phyloP scores from a whole-genome alignment of 2,797 vertebrate species.

The Emydoidea blandingii region DNA sequence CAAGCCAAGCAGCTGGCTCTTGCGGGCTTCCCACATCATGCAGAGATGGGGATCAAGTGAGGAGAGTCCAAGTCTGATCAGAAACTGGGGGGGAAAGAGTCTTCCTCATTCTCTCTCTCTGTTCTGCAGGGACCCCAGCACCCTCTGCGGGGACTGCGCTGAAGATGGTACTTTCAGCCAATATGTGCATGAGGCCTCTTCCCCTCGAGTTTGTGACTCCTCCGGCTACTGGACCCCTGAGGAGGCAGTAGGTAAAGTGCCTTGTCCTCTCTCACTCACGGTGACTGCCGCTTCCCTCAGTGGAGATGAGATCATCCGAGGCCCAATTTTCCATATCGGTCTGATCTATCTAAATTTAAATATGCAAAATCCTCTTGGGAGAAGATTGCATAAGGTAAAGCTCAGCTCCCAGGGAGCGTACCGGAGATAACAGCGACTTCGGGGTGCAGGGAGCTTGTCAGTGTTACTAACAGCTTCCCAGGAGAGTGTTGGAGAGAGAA shows the following conservation, averaged over 20 bases:
- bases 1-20: not conserved
- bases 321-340: not conserved
- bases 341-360: not conserved
- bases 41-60: fast-evolving
- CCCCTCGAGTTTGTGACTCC: constrained; percentile 92
- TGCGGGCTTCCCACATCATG: not conserved
- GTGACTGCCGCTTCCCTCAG: not conserved
- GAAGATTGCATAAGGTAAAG: not conserved
- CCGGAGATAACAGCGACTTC: not conserved
- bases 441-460: not conserved
- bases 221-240: constrained; percentile 98
- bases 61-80: fast-evolving
- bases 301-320: not conserved
- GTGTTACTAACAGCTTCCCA: not conserved
- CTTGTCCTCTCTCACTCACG: not conserved
- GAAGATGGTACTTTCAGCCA: constrained; percentile 90
- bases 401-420: not conserved
- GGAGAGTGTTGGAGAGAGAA: not conserved
- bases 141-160: constrained; percentile 87
- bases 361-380: not conserved
- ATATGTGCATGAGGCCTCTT: constrained; percentile 90
- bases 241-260: constrained; percentile 91
- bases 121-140: constrained; percentile 76
- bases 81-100: not conserved
- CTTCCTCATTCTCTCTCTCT: not conserved